Percentiles rank a stretch among this genome's conserved stretches.
Evolutionary conservation across 2,888 invertebrate genomes (phyloP).

Genomic region (Lasioglossum villosulum): DNA sequence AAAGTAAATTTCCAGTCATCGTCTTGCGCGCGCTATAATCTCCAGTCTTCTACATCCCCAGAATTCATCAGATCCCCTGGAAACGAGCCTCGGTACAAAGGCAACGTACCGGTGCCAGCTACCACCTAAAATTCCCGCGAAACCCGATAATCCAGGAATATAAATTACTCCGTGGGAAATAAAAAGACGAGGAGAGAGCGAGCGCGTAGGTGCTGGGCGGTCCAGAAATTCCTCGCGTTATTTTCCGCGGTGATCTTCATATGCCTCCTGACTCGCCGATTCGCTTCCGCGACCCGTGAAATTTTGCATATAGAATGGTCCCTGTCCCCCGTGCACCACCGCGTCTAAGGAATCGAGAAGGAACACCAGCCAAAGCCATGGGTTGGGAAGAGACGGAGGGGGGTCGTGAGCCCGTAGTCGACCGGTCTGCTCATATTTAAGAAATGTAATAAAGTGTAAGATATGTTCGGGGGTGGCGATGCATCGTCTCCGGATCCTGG

Average conservation of each 20-base stretch:
- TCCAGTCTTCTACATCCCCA: slow-evolving; percentile 7
- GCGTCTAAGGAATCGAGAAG: slow-evolving; percentile 28
- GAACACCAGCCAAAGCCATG: slow-evolving; percentile 22
- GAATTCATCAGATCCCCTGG: slow-evolving; percentile 45
- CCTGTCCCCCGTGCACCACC: slow-evolving; percentile 29
- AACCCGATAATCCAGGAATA: slow-evolving; percentile 63
- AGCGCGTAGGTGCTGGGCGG: not conserved
- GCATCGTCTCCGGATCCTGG: slow-evolving; percentile 59
- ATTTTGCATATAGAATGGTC: slow-evolving; percentile 80
- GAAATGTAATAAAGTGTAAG: slow-evolving; percentile 80
- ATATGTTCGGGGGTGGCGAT: slow-evolving; percentile 71
- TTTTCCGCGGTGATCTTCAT: slow-evolving; percentile 69
- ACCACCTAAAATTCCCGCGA: slow-evolving; percentile 39
- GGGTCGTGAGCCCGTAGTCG: slow-evolving; percentile 50
- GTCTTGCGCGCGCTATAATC: slow-evolving; percentile 22
- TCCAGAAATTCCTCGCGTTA: slow-evolving; percentile 66
- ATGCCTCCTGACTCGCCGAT: slow-evolving; percentile 70
- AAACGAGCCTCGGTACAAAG: slow-evolving; percentile 44
- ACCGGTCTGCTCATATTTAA: slow-evolving; percentile 75
- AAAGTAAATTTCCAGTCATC: slow-evolving; percentile 14
- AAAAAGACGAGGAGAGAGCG: slow-evolving; percentile 34
- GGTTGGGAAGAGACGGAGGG: not conserved
- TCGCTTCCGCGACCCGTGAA: slow-evolving; percentile 78
- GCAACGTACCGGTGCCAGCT: slow-evolving; percentile 19
- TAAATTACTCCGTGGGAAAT: slow-evolving; percentile 60